A percentile compares a stretch with the other conserved stretches of the same genome.
phyloP scores from a whole-genome alignment of 2,113 vertebrate species.

The Amphiprion ocellaris region DNA sequence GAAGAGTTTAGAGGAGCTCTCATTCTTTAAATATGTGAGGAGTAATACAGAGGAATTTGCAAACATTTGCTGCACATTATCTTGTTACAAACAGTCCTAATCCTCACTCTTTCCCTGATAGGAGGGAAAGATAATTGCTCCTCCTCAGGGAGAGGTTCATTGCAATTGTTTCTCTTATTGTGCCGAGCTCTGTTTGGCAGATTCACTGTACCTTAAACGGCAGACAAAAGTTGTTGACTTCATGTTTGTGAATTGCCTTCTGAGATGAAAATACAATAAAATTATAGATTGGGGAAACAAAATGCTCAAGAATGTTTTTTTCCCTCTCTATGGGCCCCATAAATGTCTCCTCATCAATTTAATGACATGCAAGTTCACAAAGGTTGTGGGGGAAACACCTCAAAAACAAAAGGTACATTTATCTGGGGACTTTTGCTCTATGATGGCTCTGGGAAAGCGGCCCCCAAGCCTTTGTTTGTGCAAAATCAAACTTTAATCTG shows the following conservation, averaged over 20 bases:
- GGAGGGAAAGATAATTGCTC: constrained; percentile 59
- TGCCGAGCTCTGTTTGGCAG: constrained; percentile 19
- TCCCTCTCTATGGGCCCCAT: not conserved
- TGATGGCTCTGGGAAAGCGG: constrained; percentile 53
- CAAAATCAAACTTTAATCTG: constrained; percentile 75
- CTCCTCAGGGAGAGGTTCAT: constrained; percentile 33
- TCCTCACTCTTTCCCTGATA: constrained; percentile 61
- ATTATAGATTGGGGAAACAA: constrained; percentile 31
- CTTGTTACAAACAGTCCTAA: constrained; percentile 69
- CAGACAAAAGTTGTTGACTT: constrained; percentile 39
- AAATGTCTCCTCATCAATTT: constrained; percentile 44
- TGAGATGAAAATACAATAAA: constrained; percentile 38
- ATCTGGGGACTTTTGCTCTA: constrained; percentile 39
- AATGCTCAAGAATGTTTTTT: not conserved
- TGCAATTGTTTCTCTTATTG: constrained; percentile 55
- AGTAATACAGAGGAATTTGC: constrained; percentile 67
- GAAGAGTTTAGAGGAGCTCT: constrained; percentile 53
- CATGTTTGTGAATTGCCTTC: constrained; percentile 45
- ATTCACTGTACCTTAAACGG: constrained; percentile 33
- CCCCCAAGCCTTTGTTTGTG: constrained; percentile 73
- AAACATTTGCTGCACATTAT: constrained; percentile 76
- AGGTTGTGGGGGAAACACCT: constrained; percentile 40
- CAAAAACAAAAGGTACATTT: constrained; percentile 61
- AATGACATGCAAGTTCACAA: constrained; percentile 18
- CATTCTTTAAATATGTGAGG: constrained; percentile 62